A percentile compares a stretch with the other conserved stretches of the same genome.
These are phyloP conservation scores for Lethenteron camtschaticum DNA, from an alignment of 2,113 vertebrate genomes.

Conservation along the genomic window DNA sequence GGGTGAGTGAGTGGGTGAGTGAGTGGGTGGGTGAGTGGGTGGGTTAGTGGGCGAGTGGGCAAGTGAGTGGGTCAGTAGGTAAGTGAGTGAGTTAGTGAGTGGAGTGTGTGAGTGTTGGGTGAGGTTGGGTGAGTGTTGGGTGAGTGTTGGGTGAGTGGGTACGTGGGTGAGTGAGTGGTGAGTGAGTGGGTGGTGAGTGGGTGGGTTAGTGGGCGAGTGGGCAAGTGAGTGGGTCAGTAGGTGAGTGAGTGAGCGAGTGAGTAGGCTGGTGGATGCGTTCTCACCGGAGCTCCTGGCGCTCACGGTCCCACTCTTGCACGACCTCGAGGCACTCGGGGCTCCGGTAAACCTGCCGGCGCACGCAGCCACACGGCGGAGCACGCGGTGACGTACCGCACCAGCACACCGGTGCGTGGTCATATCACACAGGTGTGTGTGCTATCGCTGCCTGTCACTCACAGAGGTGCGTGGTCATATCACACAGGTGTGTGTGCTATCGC, in stretches of 20 bases:
- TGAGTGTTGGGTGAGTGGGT: background rate
- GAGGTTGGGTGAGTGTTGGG: background rate
- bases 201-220: background rate
- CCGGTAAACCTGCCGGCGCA: constrained; percentile 21
- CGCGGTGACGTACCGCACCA: too few species aligned
- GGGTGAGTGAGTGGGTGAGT: background rate
- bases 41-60: background rate
- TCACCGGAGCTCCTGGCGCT: constrained; percentile 40
- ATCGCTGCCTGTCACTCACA: too few species aligned
- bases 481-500: too few species aligned
- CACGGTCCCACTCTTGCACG: constrained; percentile 40
- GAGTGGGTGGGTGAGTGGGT: background rate
- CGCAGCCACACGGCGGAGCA: background rate
- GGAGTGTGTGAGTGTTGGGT: background rate
- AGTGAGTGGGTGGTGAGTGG: background rate
- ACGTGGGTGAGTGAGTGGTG: background rate
- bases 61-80: too few species aligned
- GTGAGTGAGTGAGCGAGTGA: background rate
- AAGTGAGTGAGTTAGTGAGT: background rate
- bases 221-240: background rate
- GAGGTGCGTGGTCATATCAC: too few species aligned
- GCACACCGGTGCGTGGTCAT: too few species aligned
- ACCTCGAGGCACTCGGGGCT: constrained; percentile 29
- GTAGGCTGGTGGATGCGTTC: background rate
- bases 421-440: too few species aligned